Evolutionary conservation across 2,888 invertebrate species (phyloP), one percentile per base, ranked within the genome.

Genomic region (Anoplius nigerrimus): DNA sequence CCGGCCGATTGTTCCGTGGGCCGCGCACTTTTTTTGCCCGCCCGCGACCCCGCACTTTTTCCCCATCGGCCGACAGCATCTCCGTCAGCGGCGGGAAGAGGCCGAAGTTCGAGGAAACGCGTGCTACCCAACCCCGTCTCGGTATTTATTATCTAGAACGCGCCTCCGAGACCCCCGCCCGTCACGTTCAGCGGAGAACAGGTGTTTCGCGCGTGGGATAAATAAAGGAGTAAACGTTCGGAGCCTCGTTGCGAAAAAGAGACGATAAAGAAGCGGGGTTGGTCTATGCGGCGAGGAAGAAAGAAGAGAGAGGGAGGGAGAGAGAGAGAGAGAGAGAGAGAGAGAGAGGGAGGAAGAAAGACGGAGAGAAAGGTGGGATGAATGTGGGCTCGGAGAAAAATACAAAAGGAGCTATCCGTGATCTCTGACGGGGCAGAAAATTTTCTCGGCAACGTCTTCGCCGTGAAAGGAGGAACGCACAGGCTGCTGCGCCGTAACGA

Each of bases 361-460:
- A 22, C 11, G 15, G 34, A 34, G 43, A 51, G 60, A 46, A 55
- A 62, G 43, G 58, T 66, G 54, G 53, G 54, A 53, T 43, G 34
- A 58, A 66, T 43, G 62, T 24, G 52, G 55, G 59, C 24, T 45
- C 21, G 42, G 66, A n/a, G 51, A 20, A 42, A 70, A 67, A 66
- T 59, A 69, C 54, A 67, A 70, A 70, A 59, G 66, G 51, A 52
- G 53, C 56, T 52, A 59, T 70, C n/a, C 59, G 53, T 59, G 57
- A 15, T 22, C 18, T 66, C 63, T 67, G 70, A 67, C 70, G 22
- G 56, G 22, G 62, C 66, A 63, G 67, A 63, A 70, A 70, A 62
- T 62, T 27, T 45, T 18, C 46, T 48, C 46, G 58, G 16, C 20
- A 58, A 58, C n/a, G 34, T 21, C 57, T 42, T 43, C 16, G 13